Evolutionary conservation across 2,888 invertebrate genomes (phyloP), one percentile per base, ranked within the genome.

Genomic region (Pediacus dermestoides): DNA sequence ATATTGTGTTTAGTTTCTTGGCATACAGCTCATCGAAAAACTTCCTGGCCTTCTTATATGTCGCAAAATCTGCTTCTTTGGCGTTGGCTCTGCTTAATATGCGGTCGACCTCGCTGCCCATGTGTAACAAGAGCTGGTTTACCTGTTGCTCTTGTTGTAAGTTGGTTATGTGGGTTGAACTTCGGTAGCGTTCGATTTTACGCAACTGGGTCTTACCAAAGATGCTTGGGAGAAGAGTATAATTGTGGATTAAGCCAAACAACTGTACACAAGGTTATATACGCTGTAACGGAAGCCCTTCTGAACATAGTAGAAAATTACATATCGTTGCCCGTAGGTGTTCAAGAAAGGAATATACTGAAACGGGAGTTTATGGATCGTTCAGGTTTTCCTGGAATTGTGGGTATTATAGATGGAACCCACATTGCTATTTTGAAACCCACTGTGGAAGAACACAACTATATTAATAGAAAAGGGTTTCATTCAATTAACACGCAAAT

Each of bases 391-490:
- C 37, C 37, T n/a, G 37, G 37, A 8, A 22, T 14, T 4, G 31
- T 31, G 9, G 37, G 37, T 9, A 22, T 22, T 11, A 18, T 37
- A 4, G 37, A 37, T 30, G 30, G 37, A 10, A 30, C 30, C 16
- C 31, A 37, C 21, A 21, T 37, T 25, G 37, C 16, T 12, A 21
- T 37, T 12, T 16, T 37, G 11, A 37, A 37, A 21, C 37, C 37
- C 8, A 30, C 11, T 22, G 23, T 7, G 14, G 37, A 37, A 12
- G 37, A 31, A 33, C 37, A 37, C 11, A 37, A 37, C 13, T 32
- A 21, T 13, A 37, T 35, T 4, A 39, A 34, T 13, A 37, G 39
- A 13, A 39, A 39, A 21, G 39, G 34, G 11, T 39, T 28, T 30
- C 39, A 39, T 16, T 37, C 35, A 7, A 9, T 23, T 11, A 36